Base-by-base conservation (phyloP, 2,113 vertebrate species). In the Trichomycterus rosablanca region DNA sequence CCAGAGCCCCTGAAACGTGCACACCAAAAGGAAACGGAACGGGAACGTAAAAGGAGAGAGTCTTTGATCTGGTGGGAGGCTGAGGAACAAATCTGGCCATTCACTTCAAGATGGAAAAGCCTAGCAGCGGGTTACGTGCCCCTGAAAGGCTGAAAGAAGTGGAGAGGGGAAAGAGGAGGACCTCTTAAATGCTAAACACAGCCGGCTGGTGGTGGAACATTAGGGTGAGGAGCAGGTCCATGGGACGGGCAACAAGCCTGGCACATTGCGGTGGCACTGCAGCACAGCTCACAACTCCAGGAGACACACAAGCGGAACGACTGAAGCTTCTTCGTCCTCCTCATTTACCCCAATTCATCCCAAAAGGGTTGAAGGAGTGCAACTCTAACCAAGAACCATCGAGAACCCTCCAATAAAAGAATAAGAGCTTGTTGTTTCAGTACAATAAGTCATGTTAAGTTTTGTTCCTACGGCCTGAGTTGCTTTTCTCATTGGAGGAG, bases 11-110 rank as follows among this genome's bases (percentile, higher is more conserved):
- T 22, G 20, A 53, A 76, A 26, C 43, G 64, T 52, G 44, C 1
- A 19, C 16, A 43, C 39, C 76, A 79, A 78, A 66, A 77, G 74
- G 76, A 74, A 83, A 40, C 43, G 54, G 54, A 53, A 72, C 63
- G 63, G 49, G 67, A 34, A 28, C 23, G 80, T n/a, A n/a, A 74
- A 67, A 68, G 73, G 73, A 70, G 76, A 44, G 5, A 61, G 35
- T 20, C 66, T 74, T 35, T 50, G 35, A 74, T 68, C 66, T 73
- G 32, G 70, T 73, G 53, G 56, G 68, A 68, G 48, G 24, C 46
- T 66, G 44, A 65, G 67, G 76, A 66, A 51, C 52, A 51, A 59
- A 71, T 78, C 66, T 50, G 48, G 60, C 50, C 55, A 67, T 74
- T 73, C 48, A 75, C 59, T 72, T 67, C 14, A 60, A 50, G 68